phyloP scores from a whole-genome alignment of 2,888 invertebrate species.

The Leptopilina drosophilae region DNA sequence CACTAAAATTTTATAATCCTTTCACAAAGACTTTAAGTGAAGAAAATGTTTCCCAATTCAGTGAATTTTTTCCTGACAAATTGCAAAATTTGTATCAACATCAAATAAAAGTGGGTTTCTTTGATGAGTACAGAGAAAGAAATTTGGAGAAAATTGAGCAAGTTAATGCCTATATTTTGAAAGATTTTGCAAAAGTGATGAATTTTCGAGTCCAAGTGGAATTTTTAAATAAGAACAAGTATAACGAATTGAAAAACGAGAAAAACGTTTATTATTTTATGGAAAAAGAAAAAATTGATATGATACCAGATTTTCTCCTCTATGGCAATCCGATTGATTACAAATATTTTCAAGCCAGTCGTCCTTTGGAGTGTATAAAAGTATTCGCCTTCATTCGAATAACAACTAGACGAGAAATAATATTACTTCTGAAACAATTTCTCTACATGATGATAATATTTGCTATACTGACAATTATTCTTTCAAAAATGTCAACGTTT shows the following conservation, averaged over 20 bases:
- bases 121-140: neutral
- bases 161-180: neutral
- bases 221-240: neutral
- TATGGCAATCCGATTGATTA: neutral
- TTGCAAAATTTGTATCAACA: neutral
- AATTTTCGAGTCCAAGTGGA: neutral
- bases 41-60: neutral
- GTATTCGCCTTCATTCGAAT: neutral
- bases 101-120: neutral
- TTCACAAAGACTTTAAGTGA: neutral
- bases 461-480: neutral
- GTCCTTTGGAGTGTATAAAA: neutral
- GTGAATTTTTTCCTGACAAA: constrained; percentile 1
- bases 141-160: neutral
- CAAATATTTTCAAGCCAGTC: neutral
- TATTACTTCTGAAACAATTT: neutral
- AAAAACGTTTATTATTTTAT: neutral
- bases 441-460: neutral
- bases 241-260: neutral
- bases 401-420: neutral
- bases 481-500: neutral
- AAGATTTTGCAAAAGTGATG: neutral
- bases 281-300: neutral
- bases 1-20: neutral
- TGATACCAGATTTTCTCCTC: neutral